phyloP scores from a whole-genome alignment of 2,797 vertebrate species.

The Thaleichthys pacificus region DNA sequence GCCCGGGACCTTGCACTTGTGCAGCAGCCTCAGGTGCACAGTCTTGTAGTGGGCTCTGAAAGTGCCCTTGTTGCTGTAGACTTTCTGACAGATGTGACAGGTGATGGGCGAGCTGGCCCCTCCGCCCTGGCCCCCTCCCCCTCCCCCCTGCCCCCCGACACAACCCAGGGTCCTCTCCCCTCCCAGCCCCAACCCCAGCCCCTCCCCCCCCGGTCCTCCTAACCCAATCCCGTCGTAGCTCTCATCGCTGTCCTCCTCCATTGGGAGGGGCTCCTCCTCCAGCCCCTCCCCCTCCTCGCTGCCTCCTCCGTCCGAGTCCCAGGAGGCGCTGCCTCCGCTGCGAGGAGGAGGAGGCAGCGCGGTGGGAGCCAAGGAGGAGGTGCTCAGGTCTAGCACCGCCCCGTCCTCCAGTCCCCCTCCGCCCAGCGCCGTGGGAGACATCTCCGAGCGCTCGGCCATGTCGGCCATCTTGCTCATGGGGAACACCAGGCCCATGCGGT shows the following conservation, averaged over 20 bases:
- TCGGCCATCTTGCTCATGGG: constrained; percentile 82
- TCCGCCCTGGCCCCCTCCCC: constrained; percentile 70
- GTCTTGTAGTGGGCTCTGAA: constrained; percentile 98
- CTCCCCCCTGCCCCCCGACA: constrained; percentile 60
- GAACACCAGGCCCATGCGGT: constrained; percentile 87
- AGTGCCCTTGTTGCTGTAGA: constrained; percentile 95
- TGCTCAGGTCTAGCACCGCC: constrained; percentile 89
- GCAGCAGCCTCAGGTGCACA: constrained; percentile 92
- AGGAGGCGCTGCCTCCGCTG: constrained; percentile 82
- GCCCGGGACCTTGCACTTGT: constrained; percentile 93
- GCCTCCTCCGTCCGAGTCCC: constrained; percentile 87
- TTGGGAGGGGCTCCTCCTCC: constrained; percentile 72
- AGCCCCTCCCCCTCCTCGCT: constrained; percentile 83
- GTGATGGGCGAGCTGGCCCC: constrained; percentile 82
- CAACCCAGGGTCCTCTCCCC: constrained; percentile 74
- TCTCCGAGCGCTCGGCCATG: constrained; percentile 60
- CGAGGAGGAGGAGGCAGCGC: constrained; percentile 57
- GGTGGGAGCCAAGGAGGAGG: constrained; percentile 77
- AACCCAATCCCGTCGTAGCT: constrained; percentile 79
- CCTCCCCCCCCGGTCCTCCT: constrained; percentile 56
- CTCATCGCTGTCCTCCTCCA: constrained; percentile 89
- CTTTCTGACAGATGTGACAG: constrained; percentile 95
- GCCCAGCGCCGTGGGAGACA: constrained; percentile 34
- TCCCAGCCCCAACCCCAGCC: constrained; percentile 67
- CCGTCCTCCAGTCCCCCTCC: constrained; percentile 76